Conservation (phyloP, 2,888 invertebrate genomes). For the Caenorhabditis sp. region DNA sequence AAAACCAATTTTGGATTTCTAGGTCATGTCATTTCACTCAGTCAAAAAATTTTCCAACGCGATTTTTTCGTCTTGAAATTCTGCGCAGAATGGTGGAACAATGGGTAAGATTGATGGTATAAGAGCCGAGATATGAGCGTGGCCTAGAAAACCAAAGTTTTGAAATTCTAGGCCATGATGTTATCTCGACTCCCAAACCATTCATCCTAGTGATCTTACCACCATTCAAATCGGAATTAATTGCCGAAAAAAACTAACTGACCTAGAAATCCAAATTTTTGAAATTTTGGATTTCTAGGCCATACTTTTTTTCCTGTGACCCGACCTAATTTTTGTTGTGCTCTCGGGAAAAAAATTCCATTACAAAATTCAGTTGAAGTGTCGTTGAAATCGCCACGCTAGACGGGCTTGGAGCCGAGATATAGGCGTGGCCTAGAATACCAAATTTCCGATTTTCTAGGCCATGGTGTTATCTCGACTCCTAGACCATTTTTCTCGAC, state of each 20-base stretch:
- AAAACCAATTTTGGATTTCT: neutral
- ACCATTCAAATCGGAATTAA: no score
- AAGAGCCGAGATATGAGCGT: neutral
- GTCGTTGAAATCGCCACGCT: no score
- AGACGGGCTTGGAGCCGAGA: neutral
- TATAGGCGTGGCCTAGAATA: neutral
- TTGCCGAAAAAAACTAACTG: neutral
- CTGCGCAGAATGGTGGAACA: neutral
- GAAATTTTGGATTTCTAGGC: conserved; percentile 1
- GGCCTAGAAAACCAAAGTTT: neutral
- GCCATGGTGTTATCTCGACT: neutral
- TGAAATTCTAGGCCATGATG: neutral
- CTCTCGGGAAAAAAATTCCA: conserved; percentile 6
- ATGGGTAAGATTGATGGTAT: no score
- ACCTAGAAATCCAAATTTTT: conserved; percentile 3
- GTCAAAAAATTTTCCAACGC: neutral
- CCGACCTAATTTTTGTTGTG: no score
- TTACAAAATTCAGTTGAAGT: neutral
- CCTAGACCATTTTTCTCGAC: neutral
- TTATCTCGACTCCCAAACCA: no score
- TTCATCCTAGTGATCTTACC: neutral
- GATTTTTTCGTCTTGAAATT: neutral
- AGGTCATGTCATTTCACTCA: neutral
- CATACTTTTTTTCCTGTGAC: neutral
- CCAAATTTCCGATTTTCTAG: neutral